A percentile compares a stretch with the other conserved stretches of the same genome.
Evolutionary conservation across 2,797 vertebrate species (phyloP).

Genomic region (Rhadinocentrus ornatus): DNA sequence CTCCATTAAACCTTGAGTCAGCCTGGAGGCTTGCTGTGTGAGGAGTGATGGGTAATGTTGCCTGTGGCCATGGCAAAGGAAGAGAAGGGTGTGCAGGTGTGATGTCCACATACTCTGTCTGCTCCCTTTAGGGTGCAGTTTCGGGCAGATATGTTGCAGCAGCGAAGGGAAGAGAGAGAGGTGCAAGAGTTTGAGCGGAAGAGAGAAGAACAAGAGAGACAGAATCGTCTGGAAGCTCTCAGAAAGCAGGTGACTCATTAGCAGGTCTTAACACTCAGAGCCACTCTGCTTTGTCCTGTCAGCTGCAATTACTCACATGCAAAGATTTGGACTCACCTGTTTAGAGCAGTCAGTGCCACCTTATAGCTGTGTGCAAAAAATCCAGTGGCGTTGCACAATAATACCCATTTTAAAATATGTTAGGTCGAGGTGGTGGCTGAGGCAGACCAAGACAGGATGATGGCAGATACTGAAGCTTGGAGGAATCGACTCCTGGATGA

Average conservation of each 20-base stretch:
- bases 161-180: slow-evolving; percentile 78
- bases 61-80: slow-evolving; percentile 27
- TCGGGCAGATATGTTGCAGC: slow-evolving; percentile 81
- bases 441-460: slow-evolving; percentile 87
- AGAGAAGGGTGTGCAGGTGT: slow-evolving; percentile 38
- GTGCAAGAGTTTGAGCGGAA: slow-evolving; percentile 73
- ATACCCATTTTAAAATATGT: slow-evolving; percentile 18
- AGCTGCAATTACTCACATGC: slow-evolving; percentile 31
- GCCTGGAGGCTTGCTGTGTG: slow-evolving; percentile 57
- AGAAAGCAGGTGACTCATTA: slow-evolving; percentile 87
- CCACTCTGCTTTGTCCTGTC: slow-evolving; percentile 39
- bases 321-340: not conserved
- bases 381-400: slow-evolving; percentile 4
- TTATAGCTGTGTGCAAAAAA: slow-evolving; percentile 54
- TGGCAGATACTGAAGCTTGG: slow-evolving; percentile 88
- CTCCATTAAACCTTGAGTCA: slow-evolving; percentile 52
- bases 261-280: slow-evolving; percentile 36
- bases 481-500: slow-evolving; percentile 78
- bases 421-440: slow-evolving; percentile 87
- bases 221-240: slow-evolving; percentile 84
- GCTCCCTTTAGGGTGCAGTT: slow-evolving; percentile 84
- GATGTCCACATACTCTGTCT: slow-evolving; percentile 47
- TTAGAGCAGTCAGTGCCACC: slow-evolving; percentile 70
- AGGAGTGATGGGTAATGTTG: slow-evolving; percentile 54
- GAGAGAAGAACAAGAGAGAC: slow-evolving; percentile 76